phyloP scores from a whole-genome alignment of 1,140 invertebrate species.

The Drosophila bipectinata region DNA sequence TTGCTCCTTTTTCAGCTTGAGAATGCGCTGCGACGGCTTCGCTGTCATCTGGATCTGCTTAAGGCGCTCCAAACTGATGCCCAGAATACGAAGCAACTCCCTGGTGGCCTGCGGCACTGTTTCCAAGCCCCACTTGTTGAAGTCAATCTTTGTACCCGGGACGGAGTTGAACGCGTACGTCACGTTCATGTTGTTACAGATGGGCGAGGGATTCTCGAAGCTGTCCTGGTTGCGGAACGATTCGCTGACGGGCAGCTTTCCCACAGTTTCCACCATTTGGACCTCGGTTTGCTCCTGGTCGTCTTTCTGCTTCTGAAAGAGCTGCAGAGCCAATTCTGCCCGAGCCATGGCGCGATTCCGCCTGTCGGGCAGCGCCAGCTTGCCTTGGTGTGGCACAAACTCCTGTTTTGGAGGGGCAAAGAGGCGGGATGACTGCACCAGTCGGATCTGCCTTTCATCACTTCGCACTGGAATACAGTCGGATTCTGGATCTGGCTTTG shows the following conservation, averaged over 20 bases:
- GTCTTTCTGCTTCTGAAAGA: neutral
- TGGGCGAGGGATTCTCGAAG: slow-evolving; percentile 62
- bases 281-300: slow-evolving; percentile 27
- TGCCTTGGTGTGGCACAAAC: neutral
- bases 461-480: slow-evolving; percentile 5
- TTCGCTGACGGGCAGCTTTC: slow-evolving; percentile 26
- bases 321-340: slow-evolving; percentile 6
- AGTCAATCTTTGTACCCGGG: slow-evolving; percentile 25
- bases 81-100: slow-evolving; percentile 43
- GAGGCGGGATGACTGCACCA: slow-evolving; percentile 2
- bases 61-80: slow-evolving; percentile 32
- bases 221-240: slow-evolving; percentile 17
- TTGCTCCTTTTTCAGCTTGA: slow-evolving; percentile 28
- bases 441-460: slow-evolving; percentile 10
- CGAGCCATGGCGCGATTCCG: slow-evolving; percentile 28
- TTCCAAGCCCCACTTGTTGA: slow-evolving; percentile 61
- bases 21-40: slow-evolving; percentile 37
- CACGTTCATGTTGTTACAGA: slow-evolving; percentile 61
- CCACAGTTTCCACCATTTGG: slow-evolving; percentile 54
- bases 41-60: slow-evolving; percentile 36
- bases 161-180: slow-evolving; percentile 62
- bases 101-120: slow-evolving; percentile 32
- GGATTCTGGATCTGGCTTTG: neutral
- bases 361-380: slow-evolving; percentile 24
- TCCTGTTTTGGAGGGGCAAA: neutral